phyloP scores from a whole-genome alignment of 2,797 vertebrate genomes.

The Sus cebifrons region DNA sequence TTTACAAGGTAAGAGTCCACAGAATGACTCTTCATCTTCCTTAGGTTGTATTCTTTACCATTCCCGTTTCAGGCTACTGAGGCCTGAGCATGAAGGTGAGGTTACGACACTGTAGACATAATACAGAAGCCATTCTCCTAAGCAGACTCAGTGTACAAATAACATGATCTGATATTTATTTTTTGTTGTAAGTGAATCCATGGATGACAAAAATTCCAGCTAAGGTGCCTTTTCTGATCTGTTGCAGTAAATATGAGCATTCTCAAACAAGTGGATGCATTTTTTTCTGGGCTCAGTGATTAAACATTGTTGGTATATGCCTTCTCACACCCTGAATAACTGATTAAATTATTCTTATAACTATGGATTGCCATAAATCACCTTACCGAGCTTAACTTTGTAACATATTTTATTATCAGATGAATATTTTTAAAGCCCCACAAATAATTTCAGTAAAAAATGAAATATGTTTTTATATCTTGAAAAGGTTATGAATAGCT shows the following conservation, averaged over 20 bases:
- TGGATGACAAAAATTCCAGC: conserved; percentile 16
- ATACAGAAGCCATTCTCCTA: background rate
- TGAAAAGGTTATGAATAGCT: conserved; percentile 66
- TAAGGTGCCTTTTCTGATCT: conserved; percentile 56
- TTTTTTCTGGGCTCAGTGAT: conserved; percentile 68
- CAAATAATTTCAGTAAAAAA: conserved; percentile 85
- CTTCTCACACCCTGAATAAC: conserved; percentile 57
- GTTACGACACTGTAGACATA: background rate
- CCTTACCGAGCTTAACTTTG: conserved; percentile 70
- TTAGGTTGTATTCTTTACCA: background rate
- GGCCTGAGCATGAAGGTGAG: background rate
- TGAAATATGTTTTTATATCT: conserved; percentile 73
- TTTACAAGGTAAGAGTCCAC: background rate
- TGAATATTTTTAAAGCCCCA: conserved; percentile 83
- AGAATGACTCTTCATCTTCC: conserved; percentile 1
- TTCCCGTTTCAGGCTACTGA: background rate
- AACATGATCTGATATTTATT: background rate
- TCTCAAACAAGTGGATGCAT: conserved; percentile 22
- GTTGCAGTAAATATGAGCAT: background rate
- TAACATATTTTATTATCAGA: conserved; percentile 74
- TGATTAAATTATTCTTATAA: conserved; percentile 78
- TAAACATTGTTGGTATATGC: conserved; percentile 59
- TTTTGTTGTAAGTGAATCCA: conserved; percentile 3
- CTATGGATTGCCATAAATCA: conserved; percentile 46
- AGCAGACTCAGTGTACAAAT: background rate